These are phyloP conservation scores for Drosophila parthenogenetica DNA, from an alignment of 2,888 invertebrate genomes.

Conservation along the genomic window DNA sequence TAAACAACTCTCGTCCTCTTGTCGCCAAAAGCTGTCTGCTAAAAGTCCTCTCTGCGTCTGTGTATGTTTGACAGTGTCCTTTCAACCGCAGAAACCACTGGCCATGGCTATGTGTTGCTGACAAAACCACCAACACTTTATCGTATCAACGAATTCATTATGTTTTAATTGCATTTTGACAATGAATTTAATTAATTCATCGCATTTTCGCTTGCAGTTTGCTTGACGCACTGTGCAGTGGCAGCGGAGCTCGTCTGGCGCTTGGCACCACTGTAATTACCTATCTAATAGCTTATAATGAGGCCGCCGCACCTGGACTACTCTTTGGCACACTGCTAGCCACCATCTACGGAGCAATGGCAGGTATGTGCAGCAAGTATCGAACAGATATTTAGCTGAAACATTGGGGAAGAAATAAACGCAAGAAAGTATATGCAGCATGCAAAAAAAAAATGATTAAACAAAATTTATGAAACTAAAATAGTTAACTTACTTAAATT, in stretches of 20 bases:
- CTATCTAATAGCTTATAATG: constrained; percentile 84
- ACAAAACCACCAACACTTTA: constrained; percentile 31
- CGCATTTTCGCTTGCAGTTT: constrained; percentile 63
- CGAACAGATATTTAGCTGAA: too few species aligned
- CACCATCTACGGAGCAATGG: constrained; percentile 81
- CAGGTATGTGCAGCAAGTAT: constrained; percentile 72
- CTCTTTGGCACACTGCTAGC: constrained; percentile 83
- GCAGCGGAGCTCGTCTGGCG: constrained; percentile 84
- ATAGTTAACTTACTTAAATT: not conserved
- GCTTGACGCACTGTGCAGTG: constrained; percentile 82
- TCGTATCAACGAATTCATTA: constrained; percentile 27
- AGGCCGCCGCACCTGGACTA: constrained; percentile 82
- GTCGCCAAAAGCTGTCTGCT: constrained; percentile 57
- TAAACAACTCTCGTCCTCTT: constrained; percentile 21
- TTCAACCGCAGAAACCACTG: constrained; percentile 42
- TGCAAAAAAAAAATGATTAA: too few species aligned
- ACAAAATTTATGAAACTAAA: not conserved
- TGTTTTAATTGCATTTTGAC: constrained; percentile 39
- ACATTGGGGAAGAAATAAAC: too few species aligned
- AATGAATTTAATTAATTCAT: constrained; percentile 32
- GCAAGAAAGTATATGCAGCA: too few species aligned
- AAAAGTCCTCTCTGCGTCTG: constrained; percentile 8
- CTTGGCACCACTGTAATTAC: constrained; percentile 83
- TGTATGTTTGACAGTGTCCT: constrained; percentile 6
- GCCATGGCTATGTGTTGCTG: constrained; percentile 30